Conservation (phyloP, 2,797 vertebrate species). For the Erethizon dorsatum region DNA sequence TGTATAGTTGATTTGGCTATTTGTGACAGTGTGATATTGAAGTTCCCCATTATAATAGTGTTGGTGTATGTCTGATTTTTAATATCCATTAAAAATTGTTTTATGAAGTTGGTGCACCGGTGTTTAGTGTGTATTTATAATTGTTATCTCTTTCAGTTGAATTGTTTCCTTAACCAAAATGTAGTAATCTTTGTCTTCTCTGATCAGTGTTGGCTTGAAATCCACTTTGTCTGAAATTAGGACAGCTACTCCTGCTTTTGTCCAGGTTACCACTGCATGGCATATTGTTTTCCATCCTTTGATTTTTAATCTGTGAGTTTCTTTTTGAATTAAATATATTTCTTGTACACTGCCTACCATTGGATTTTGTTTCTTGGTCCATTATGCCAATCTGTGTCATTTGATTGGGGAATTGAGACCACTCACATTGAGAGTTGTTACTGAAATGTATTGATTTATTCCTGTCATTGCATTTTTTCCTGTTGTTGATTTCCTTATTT, state of each 20-base stretch:
- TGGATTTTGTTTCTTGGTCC: background rate
- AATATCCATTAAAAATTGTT: background rate
- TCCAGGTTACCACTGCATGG: background rate
- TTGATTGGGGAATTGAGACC: background rate
- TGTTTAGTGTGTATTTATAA: background rate
- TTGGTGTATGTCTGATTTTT: background rate
- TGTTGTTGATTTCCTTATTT: background rate
- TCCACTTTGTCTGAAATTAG: background rate
- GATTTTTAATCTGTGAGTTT: background rate
- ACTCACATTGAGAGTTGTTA: background rate
- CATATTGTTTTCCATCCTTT: background rate
- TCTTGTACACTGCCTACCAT: background rate
- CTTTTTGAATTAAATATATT: background rate
- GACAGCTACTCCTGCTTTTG: background rate
- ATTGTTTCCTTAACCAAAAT: too few species aligned
- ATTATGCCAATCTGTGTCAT: background rate
- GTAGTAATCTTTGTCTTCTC: background rate
- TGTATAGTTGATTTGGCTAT: background rate
- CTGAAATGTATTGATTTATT: background rate
- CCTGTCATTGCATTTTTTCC: background rate
- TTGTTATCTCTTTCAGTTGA: background rate
- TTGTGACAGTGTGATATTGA: background rate
- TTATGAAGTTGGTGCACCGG: background rate
- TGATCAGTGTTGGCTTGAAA: background rate
- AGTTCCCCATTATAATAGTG: background rate